phyloP scores from a whole-genome alignment of 2,797 vertebrate species.

The Gymnocypris eckloni region DNA sequence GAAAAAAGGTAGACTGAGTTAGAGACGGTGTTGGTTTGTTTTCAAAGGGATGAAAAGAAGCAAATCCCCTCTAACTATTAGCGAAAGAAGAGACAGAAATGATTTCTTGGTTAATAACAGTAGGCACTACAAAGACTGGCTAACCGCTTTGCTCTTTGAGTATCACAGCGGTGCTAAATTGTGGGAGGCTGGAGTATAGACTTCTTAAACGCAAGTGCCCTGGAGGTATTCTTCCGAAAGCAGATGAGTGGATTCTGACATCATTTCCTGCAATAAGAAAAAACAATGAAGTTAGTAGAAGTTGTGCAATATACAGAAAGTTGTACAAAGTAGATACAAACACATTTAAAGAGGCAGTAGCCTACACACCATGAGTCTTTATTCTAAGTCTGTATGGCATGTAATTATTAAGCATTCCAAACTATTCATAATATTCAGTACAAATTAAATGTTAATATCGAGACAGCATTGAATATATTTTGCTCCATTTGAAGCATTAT shows the following conservation, averaged over 20 bases:
- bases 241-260: constrained; percentile 26
- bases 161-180: constrained; percentile 34
- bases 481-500: not conserved
- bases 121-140: constrained; percentile 57
- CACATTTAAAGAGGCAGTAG: not conserved
- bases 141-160: constrained; percentile 45
- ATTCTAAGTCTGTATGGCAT: not conserved
- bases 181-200: constrained; percentile 33
- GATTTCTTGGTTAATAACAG: constrained; percentile 52
- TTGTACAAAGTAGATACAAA: not conserved
- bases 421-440: not conserved
- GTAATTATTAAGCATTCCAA: not conserved
- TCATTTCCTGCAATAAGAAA: constrained; percentile 51
- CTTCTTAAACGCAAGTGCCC: constrained; percentile 45
- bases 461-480: not conserved
- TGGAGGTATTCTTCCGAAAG: constrained; percentile 35
- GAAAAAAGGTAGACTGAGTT: constrained; percentile 23
- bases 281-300: constrained; percentile 60
- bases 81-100: constrained; percentile 26
- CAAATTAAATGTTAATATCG: not conserved
- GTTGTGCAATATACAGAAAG: constrained; percentile 42
- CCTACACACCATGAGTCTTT: not conserved
- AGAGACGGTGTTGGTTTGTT: constrained; percentile 51
- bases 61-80: constrained; percentile 56
- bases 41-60: constrained; percentile 61